These are phyloP conservation scores for Phyllopteryx taeniolatus DNA, from an alignment of 2,113 vertebrate species.

Conservation along the genomic window DNA sequence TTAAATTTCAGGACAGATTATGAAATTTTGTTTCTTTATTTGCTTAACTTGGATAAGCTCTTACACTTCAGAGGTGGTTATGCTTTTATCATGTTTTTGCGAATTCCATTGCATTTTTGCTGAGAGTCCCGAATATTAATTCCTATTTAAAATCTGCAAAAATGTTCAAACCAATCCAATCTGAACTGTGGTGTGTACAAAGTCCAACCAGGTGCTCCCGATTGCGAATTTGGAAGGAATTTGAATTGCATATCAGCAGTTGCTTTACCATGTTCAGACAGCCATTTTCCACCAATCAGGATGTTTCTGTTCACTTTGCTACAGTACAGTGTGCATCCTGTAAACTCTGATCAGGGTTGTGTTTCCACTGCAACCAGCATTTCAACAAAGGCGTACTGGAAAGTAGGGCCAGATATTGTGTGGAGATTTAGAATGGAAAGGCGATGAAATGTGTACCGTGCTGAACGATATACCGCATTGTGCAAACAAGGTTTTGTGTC, in stretches of 20 bases:
- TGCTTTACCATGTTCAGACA: too few relatives aligned
- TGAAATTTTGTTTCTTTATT: neutral
- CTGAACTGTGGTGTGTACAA: too few relatives aligned
- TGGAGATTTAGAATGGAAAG: neutral
- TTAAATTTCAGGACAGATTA: neutral
- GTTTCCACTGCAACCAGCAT: neutral
- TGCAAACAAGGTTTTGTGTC: neutral
- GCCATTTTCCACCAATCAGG: too few relatives aligned
- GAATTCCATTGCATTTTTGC: neutral
- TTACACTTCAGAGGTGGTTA: neutral
- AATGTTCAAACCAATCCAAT: too few relatives aligned
- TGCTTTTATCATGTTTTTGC: neutral
- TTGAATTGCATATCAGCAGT: too few relatives aligned
- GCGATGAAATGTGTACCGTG: neutral
- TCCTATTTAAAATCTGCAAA: too few relatives aligned
- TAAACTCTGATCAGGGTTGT: neutral
- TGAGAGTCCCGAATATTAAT: neutral
- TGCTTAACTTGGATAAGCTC: neutral
- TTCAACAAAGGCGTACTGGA: neutral
- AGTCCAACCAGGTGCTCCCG: too few relatives aligned
- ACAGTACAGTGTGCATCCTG: too few relatives aligned
- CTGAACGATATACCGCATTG: neutral
- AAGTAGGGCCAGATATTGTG: neutral
- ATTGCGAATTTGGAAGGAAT: too few relatives aligned
- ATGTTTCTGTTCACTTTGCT: too few relatives aligned